Evolutionary conservation across 1,140 invertebrate genomes (phyloP).

Genomic region (Caenorhabditis latens): DNA sequence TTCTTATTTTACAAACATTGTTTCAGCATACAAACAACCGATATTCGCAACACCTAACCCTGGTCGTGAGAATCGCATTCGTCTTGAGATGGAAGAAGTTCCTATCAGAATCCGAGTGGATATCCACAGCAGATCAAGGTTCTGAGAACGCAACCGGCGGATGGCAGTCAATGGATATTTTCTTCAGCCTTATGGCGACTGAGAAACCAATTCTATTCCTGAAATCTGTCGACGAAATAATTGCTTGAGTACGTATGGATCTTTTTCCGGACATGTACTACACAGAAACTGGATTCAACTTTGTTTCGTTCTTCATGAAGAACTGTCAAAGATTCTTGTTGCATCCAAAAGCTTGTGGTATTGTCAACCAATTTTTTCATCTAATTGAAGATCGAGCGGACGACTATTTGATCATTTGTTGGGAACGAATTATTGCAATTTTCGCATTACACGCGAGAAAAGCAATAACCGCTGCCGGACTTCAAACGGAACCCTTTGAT

Average conservation of each 20-base stretch:
- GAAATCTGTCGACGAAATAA: conserved; percentile 7
- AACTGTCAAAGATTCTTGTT: conserved; percentile 58
- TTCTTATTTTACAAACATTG: not conserved
- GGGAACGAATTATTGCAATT: conserved; percentile 47
- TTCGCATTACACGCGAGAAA: conserved; percentile 25
- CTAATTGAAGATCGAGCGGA: conserved; percentile 21
- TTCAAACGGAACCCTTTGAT: not conserved
- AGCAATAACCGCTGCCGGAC: not conserved
- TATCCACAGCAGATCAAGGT: too few species aligned
- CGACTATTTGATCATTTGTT: conserved; percentile 37
- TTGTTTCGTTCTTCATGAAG: conserved; percentile 57
- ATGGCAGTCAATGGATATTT: conserved; percentile 31
- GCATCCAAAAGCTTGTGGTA: conserved; percentile 4
- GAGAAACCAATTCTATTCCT: conserved; percentile 53
- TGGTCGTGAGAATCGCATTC: too few species aligned
- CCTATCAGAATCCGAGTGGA: too few species aligned
- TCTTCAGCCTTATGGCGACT: conserved; percentile 34
- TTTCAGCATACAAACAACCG: not conserved
- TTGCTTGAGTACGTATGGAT: not conserved
- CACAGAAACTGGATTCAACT: conserved; percentile 26
- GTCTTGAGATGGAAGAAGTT: too few species aligned
- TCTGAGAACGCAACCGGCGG: not conserved
- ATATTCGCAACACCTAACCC: not conserved
- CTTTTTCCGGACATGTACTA: conserved; percentile 35
- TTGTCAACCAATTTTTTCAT: conserved; percentile 16